These are phyloP conservation scores for Illadopsis cleaveri DNA, from an alignment of 2,113 vertebrate species.

Conservation along the genomic window DNA sequence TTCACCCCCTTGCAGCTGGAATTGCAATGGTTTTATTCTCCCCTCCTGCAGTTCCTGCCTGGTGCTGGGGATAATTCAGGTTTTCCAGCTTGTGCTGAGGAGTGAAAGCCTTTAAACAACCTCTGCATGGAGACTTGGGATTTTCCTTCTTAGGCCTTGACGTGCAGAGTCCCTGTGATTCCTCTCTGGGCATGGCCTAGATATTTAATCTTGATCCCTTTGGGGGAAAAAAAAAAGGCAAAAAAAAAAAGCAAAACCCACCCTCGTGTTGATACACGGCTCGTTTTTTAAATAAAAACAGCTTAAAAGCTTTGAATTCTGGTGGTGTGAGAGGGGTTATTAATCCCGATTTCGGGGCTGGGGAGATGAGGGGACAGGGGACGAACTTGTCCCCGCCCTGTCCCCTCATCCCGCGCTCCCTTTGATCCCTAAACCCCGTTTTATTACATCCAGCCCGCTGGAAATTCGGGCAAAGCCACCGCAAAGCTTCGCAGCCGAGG, in stretches of 20 bases:
- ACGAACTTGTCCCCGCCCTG: too few species aligned
- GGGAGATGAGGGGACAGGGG: too few species aligned
- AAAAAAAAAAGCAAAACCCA: background rate
- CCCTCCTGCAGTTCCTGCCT: background rate
- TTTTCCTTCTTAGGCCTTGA: background rate
- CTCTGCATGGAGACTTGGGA: background rate
- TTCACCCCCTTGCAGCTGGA: background rate
- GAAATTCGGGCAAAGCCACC: background rate
- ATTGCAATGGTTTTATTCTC: rapidly evolving
- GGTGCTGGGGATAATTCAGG: rapidly evolving
- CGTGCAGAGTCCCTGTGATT: background rate
- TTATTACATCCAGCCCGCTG: conserved; percentile 15
- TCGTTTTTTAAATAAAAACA: background rate
- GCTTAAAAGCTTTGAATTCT: background rate
- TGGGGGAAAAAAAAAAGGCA: background rate
- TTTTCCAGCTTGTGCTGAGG: background rate
- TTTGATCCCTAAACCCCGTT: conserved; percentile 57
- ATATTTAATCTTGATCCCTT: background rate
- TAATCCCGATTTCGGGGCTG: too few species aligned
- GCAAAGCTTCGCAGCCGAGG: background rate
- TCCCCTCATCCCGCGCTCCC: background rate
- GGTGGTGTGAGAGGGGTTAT: background rate
- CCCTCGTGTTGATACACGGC: background rate
- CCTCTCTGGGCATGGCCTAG: background rate
- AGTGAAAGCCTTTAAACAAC: background rate